Evolutionary conservation across 2,113 vertebrate species (phyloP), one percentile per base, ranked within the genome.

Genomic region (Pleuronectes platessa): DNA sequence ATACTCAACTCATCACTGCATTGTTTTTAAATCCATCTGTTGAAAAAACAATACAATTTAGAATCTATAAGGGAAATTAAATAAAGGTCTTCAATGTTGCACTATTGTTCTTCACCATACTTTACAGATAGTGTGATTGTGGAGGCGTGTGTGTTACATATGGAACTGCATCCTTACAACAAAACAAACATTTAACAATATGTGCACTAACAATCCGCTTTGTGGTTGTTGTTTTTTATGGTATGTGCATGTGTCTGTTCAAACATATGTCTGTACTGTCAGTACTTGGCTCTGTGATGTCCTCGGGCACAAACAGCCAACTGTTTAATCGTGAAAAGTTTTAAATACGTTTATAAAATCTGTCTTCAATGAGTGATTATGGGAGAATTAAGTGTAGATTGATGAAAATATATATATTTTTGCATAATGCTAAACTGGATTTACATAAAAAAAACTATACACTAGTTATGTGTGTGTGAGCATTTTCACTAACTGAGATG

Each of bases 401-500:
- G 35, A 35, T 35, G 31, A 35, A 35, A 35, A 35, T 9, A 35
- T 40, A 3, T 40, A 0, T 40, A 12, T 40, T 40, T 40, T 12
- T 12, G 37, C 37, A 40, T 40, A 40, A 40, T 2, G 37, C 47
- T 18, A 15, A 15, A 17, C 14, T 18, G 15, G 20, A 58, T 58
- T 74, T 49, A 31, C n/a, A 40, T 1, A 56, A 62, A 60, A 42
- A 56, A 13, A 27, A 3, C 24, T 14, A 20, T 61, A 18, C 9
- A 20, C 35, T 20, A 61, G 23, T 70, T 31, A 12, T 21, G 74
- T 23, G 59, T 23, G 59, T 17, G 27, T 24, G n/a, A 31, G 37
- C 15, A 54, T 35, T 63, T 75, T 76, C 27, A 55, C 70, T 73
- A 84, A 86, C 78, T 14, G 68, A 80, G 58, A 61, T 76, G 49